Evolutionary conservation across 2,797 vertebrate species (phyloP).

Genomic region (Spinibarbus caldwelli): DNA sequence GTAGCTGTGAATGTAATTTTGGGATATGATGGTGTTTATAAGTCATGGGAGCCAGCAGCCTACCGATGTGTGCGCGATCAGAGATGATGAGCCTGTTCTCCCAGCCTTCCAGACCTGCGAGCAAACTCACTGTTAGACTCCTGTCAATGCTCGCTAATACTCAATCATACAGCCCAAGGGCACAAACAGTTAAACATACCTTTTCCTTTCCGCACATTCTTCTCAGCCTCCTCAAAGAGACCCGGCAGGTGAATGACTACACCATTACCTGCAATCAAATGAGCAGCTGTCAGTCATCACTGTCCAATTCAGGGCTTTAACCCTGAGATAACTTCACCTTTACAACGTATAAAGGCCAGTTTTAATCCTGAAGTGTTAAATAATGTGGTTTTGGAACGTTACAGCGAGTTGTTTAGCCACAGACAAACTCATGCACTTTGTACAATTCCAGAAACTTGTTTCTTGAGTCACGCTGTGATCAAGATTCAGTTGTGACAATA

Average conservation of each 20-base stretch:
- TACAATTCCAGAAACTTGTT: background rate
- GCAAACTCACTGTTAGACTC: constrained; percentile 46
- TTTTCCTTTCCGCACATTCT: constrained; percentile 93
- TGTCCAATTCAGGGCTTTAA: background rate
- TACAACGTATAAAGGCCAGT: too few relatives aligned
- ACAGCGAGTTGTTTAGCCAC: background rate
- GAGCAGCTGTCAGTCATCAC: background rate
- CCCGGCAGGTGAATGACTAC: constrained; percentile 98
- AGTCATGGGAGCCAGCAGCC: constrained; percentile 59
- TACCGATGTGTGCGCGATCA: constrained; percentile 98
- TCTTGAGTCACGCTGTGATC: background rate
- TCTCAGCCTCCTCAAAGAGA: constrained; percentile 96
- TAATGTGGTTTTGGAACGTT: background rate
- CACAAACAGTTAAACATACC: constrained; percentile 73
- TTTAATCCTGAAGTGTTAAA: background rate
- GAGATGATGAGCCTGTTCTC: constrained; percentile 95
- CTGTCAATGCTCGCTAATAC: background rate
- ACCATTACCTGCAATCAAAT: constrained; percentile 85
- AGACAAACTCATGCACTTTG: background rate
- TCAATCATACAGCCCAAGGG: background rate
- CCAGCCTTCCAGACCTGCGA: constrained; percentile 93
- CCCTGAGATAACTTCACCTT: too few relatives aligned
- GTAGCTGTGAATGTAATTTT: too few relatives aligned
- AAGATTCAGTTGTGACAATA: background rate
- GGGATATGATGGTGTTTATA: background rate